Percentiles rank a stretch among this genome's conserved stretches.
These are phyloP conservation scores for Brienomyrus brachyistius DNA, from an alignment of 2,113 vertebrate species.

Conservation along the genomic window DNA sequence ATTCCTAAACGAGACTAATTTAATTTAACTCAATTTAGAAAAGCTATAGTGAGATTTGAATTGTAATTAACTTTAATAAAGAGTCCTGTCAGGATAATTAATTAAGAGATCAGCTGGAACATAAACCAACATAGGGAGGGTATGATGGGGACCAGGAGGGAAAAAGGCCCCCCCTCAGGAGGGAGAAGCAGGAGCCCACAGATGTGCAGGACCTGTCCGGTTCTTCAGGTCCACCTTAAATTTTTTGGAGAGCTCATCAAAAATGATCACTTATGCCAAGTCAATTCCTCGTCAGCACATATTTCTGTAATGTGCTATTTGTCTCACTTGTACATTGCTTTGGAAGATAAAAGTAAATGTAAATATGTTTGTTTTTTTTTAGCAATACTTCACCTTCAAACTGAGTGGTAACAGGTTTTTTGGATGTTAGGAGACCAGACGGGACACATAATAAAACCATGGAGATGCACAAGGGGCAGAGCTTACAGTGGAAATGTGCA, in stretches of 20 bases:
- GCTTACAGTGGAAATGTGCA: neutral
- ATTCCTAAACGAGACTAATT: neutral
- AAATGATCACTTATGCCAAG: neutral
- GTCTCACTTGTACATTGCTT: neutral
- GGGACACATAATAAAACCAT: neutral
- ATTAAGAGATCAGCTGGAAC: constrained; percentile 11
- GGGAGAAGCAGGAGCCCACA: neutral
- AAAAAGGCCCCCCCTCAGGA: neutral
- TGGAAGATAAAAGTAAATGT: neutral
- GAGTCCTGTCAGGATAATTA: neutral
- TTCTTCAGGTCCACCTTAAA: neutral
- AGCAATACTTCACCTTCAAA: neutral
- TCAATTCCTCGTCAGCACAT: neutral
- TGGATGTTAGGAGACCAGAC: neutral
- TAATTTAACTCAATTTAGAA: neutral
- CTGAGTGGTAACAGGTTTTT: neutral
- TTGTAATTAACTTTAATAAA: neutral
- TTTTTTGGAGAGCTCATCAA: neutral
- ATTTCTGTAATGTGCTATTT: neutral
- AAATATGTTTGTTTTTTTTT: neutral
- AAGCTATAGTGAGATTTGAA: neutral
- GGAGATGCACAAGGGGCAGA: neutral
- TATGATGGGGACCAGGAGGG: neutral
- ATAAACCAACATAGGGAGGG: neutral
- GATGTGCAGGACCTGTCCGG: neutral